A percentile compares a stretch with the other conserved stretches of the same genome.
Conservation (phyloP, 2,888 invertebrate species). For the Andrena fulva region DNA sequence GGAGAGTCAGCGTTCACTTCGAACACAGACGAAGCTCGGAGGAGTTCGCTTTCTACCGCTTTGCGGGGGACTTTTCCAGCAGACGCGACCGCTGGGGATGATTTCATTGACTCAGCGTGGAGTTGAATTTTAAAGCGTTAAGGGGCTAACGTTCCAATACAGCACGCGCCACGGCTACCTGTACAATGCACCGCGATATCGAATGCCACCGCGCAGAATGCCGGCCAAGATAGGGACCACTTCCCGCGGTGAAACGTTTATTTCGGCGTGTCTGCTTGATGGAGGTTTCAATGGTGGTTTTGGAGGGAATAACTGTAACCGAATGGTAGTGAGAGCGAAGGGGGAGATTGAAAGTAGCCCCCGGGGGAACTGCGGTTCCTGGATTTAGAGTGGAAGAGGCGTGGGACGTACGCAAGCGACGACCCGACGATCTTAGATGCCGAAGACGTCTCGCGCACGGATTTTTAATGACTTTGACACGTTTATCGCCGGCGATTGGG, state of each 20-base stretch:
- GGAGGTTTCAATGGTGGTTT: background rate
- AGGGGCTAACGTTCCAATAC: background rate
- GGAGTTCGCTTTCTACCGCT: background rate
- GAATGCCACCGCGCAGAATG: constrained; percentile 6
- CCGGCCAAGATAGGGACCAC: constrained; percentile 21
- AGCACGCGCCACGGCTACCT: background rate
- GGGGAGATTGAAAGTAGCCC: too few species aligned
- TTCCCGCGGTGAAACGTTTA: background rate
- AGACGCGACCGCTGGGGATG: background rate
- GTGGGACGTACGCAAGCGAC: background rate
- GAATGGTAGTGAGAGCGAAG: too few species aligned
- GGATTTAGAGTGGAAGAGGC: too few species aligned
- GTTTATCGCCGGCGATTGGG: constrained; percentile 29
- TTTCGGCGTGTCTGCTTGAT: background rate
- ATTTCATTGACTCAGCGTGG: too few species aligned
- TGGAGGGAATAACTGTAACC: too few species aligned
- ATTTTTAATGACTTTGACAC: constrained; percentile 8
- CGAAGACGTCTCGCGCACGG: background rate
- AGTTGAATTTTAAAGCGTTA: too few species aligned
- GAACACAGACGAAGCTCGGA: too few species aligned
- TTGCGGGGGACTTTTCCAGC: background rate
- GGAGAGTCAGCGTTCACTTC: too few species aligned
- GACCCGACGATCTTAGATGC: too few species aligned
- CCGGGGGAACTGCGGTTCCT: too few species aligned
- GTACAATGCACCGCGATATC: background rate